Base-by-base conservation (phyloP, 2,113 vertebrate genomes). In the Saimiri boliviensis region DNA sequence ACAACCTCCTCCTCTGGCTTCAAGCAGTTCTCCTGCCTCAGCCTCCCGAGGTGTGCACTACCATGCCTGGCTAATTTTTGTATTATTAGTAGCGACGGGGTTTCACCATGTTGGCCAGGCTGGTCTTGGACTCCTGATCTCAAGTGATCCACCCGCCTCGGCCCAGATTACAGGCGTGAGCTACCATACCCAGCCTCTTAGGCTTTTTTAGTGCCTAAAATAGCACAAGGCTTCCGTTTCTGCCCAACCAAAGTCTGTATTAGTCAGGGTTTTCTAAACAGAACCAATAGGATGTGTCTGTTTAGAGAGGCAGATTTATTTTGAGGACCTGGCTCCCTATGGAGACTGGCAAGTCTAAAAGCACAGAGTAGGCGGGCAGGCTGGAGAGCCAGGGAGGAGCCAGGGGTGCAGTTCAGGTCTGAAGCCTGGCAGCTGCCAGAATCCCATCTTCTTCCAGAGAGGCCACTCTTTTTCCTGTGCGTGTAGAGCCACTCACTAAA, bases 161-260 rank as follows among this genome's bases (percentile, higher is more conserved):
- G 52, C 52, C 52, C 52, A 52, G 52, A 52, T 52, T 52, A 52
- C 52, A 52, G 52, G 52, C 52, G 5, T 52, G 16, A 52, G 16
- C 52, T 5, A 52, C 52, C 52, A 52, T 52, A 17, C 52, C 52
- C 16, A 52, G 52, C 52, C 52, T 52, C 52, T 73, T 32, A 13
- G n/a, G 25, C 49, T 76, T 93, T 90, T 91, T 37, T 68, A 89
- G 60, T 90, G 42, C 42, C 87, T 96, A 54, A 91, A 92, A 56
- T 45, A 94, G 73, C 73, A 66, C 81, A 58, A 71, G 54, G 68
- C 16, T 32, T 86, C 73, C 83, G 27, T 91, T 86, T 94, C 76
- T 89, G 5, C 54, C 82, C 45, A 54, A 7, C 47, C 52, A 63
- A 47, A 80, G 42, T 79, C 32, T 9, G 6, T 63, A 30, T 21